These are phyloP conservation scores for Tursiops truncatus DNA, from an alignment of 2,113 vertebrate species.

Conservation along the genomic window DNA sequence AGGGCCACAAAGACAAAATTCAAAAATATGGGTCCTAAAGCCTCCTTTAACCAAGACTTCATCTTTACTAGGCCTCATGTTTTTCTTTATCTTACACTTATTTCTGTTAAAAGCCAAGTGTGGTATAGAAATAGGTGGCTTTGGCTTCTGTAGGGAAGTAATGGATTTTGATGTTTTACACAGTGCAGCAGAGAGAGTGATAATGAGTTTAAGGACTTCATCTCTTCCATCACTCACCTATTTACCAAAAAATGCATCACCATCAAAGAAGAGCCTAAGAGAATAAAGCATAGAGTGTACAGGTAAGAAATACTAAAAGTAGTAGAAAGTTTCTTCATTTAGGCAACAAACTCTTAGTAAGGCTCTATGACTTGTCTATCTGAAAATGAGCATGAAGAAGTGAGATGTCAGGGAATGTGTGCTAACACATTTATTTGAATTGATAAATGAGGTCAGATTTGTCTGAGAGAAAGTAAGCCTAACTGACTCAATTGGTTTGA, in stretches of 20 bases:
- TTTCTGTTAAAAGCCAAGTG: background rate
- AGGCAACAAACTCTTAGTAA: background rate
- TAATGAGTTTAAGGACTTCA: conserved; percentile 23
- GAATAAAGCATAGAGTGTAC: background rate
- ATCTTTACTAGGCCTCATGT: background rate
- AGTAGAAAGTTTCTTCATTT: background rate
- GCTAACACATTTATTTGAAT: conserved; percentile 7
- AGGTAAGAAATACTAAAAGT: background rate
- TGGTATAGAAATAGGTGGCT: background rate
- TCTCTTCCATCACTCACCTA: background rate
- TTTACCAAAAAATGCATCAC: background rate
- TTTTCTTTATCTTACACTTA: background rate
- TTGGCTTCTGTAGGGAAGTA: background rate
- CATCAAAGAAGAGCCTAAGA: background rate
- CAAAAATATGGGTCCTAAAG: background rate
- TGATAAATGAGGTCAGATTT: background rate
- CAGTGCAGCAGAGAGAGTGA: background rate
- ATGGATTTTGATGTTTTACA: background rate
- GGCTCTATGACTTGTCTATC: background rate
- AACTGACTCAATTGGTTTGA: background rate
- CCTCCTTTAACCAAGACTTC: background rate
- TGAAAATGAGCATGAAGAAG: conserved; percentile 12
- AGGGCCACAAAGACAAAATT: background rate
- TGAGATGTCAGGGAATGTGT: background rate
- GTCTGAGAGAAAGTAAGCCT: background rate